Evolutionary conservation across 2,797 vertebrate genomes (phyloP).

Genomic region (Amazonetta brasiliensis): DNA sequence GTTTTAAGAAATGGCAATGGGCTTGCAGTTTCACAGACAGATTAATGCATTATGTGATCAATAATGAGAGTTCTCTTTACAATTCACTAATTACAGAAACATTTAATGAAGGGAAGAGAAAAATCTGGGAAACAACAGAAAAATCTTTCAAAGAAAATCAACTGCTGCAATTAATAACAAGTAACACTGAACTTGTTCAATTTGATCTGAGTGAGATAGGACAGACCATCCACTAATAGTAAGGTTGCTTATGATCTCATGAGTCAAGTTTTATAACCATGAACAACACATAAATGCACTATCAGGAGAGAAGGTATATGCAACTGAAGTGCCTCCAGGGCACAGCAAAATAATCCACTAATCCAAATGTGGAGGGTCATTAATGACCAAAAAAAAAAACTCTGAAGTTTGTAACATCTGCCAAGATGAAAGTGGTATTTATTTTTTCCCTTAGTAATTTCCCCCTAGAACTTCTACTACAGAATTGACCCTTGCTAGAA

Average conservation of each 20-base stretch:
- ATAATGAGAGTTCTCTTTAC: background rate
- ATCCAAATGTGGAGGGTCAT: background rate
- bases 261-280: background rate
- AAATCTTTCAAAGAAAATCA: background rate
- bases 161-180: background rate
- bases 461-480: background rate
- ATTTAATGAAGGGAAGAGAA: background rate
- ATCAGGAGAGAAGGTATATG: background rate
- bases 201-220: background rate
- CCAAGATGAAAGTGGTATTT: background rate
- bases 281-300: background rate
- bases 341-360: background rate
- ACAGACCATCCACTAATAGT: background rate
- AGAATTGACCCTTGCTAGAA: background rate
- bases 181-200: background rate
- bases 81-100: background rate
- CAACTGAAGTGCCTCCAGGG: background rate
- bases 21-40: background rate
- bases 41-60: background rate
- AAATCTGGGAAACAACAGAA: background rate
- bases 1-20: background rate
- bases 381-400: too few relatives aligned
- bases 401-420: background rate
- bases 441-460: background rate
- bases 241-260: background rate